Percentiles rank a stretch among this genome's conserved stretches.
Conservation (phyloP, 37 sponge, comb jelly and placozoan genomes). For the Crambe crambe region DNA sequence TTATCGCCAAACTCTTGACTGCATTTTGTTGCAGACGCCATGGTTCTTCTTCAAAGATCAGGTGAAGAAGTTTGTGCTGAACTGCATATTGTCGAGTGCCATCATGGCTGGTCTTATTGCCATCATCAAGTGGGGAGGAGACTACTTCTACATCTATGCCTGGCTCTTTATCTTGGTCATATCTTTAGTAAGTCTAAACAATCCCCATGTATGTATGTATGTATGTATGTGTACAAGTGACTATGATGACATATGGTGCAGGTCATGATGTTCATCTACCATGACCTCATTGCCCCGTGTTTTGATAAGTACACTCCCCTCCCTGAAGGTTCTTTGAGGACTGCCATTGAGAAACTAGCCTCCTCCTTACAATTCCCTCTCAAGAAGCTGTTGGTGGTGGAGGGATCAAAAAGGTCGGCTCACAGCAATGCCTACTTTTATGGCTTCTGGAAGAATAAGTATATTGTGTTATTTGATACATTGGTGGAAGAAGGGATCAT, state of each 20-base stretch:
- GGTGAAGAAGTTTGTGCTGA: conserved; percentile 65
- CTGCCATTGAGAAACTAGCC: conserved; percentile 82
- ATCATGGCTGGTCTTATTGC: conserved; percentile 58
- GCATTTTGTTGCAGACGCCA: conserved; percentile 73
- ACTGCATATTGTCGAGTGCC: conserved; percentile 51
- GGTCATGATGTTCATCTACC: conserved; percentile 83
- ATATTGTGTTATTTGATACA: conserved; percentile 98
- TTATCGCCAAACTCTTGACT: no score
- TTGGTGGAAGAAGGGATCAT: conserved; percentile 71
- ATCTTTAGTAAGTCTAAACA: neutral
- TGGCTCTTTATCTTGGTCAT: conserved; percentile 76
- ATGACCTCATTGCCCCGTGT: conserved; percentile 95
- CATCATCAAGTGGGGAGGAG: conserved; percentile 90
- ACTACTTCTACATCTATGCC: conserved; percentile 94
- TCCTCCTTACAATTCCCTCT: conserved; percentile 80
- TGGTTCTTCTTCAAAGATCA: conserved; percentile 88
- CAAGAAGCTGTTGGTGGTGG: conserved; percentile 89
- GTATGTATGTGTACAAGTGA: conserved; percentile 24
- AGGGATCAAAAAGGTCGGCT: conserved; percentile 88
- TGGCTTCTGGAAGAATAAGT: conserved; percentile 94
- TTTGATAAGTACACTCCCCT: conserved; percentile 96
- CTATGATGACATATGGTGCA: conserved; percentile 14
- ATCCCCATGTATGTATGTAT: no score
- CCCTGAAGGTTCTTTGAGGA: conserved; percentile 75
- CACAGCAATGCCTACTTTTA: conserved; percentile 99